Evolutionary conservation across 2,888 invertebrate genomes (phyloP).

Genomic region (Nomada goodeniana): DNA sequence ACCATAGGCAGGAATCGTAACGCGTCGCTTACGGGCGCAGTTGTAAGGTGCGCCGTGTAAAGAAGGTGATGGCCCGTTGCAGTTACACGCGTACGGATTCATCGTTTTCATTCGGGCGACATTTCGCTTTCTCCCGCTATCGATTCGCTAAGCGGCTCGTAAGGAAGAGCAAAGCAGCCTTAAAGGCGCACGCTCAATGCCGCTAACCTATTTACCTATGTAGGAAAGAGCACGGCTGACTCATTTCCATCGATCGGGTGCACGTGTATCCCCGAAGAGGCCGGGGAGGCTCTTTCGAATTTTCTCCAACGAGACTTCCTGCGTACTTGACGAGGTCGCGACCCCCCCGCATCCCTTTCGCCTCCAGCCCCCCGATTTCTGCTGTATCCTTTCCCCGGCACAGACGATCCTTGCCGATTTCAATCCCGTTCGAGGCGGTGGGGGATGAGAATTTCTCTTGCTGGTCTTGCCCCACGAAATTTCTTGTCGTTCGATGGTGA

Average conservation of each 20-base stretch:
- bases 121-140: slow-evolving; percentile 71
- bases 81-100: slow-evolving; percentile 38
- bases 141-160: slow-evolving; percentile 72
- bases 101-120: slow-evolving; percentile 50
- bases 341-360: too few species aligned
- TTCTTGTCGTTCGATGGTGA: too few species aligned
- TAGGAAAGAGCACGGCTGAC: slow-evolving; percentile 64
- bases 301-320: slow-evolving; percentile 12
- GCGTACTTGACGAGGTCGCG: not conserved
- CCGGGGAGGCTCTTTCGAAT: slow-evolving; percentile 2
- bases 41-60: not conserved
- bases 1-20: not conserved
- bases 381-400: too few species aligned
- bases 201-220: slow-evolving; percentile 75
- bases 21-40: not conserved
- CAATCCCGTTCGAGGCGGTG: too few species aligned
- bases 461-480: too few species aligned
- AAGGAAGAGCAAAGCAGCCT: slow-evolving; percentile 72
- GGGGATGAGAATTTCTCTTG: too few species aligned
- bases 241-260: slow-evolving; percentile 66
- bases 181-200: slow-evolving; percentile 75
- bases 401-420: too few species aligned
- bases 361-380: not conserved
- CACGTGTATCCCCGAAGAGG: slow-evolving; percentile 24
- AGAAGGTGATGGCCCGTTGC: not conserved